Evolutionary conservation across 2,113 vertebrate genomes (phyloP).

Genomic region (Tachysurus fulvidraco): DNA sequence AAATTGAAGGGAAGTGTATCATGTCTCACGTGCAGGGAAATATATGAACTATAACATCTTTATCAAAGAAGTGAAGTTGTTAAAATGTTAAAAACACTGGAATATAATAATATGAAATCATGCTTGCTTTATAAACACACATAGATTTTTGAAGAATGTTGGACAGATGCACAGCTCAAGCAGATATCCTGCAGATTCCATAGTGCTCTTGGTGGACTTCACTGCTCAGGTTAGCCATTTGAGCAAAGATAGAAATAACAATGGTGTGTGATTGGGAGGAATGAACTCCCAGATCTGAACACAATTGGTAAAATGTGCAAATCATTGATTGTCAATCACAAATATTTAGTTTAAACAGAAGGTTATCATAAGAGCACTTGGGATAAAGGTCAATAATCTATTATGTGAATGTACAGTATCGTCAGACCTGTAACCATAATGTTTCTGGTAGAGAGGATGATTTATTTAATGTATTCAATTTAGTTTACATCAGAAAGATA

Average conservation of each 20-base stretch:
- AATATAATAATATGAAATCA: too few species aligned
- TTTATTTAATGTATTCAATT: not conserved
- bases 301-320: not conserved
- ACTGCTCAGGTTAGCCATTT: not conserved
- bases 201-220: not conserved
- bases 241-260: not conserved
- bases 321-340: not conserved
- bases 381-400: not conserved
- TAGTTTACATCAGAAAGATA: not conserved
- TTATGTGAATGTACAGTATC: not conserved
- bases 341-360: not conserved
- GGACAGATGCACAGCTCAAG: not conserved
- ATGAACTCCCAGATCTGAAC: not conserved
- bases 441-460: not conserved
- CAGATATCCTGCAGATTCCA: not conserved
- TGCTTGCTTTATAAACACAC: not conserved
- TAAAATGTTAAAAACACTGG: slow-evolving; percentile 36
- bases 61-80: slow-evolving; percentile 60
- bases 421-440: not conserved
- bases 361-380: not conserved
- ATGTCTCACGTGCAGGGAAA: slow-evolving; percentile 59
- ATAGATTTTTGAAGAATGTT: not conserved
- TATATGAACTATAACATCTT: slow-evolving; percentile 66
- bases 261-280: not conserved
- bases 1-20: slow-evolving; percentile 47